Evolutionary conservation across 2,888 invertebrate species (phyloP), one percentile per base, ranked within the genome.

Genomic region (Lasioglossum oenotherae): DNA sequence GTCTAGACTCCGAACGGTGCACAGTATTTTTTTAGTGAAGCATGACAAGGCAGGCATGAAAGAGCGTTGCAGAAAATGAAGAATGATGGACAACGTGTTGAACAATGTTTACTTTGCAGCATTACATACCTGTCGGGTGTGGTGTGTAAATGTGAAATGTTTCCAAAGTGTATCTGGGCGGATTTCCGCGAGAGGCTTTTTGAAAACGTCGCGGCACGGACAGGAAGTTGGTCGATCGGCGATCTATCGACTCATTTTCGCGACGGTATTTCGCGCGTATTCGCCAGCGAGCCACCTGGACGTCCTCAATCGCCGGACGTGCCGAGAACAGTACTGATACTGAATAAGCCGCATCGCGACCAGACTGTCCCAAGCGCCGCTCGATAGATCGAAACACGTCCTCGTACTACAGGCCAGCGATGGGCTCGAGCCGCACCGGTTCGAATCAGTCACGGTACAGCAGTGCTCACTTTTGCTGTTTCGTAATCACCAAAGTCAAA

Each of bases 261-360:
- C 71, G 80, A 80, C 82, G 73, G 46, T 57, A 57, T 57, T 57
- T 81, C 81, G 76, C 72, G 78, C 69, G 78, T 74, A 73, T 73
- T 71, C 81, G 64, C 57, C 64, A 83, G 80, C 73, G 69, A 74
- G 27, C 57, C 78, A 79, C 72, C 78, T 69, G 75, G 72, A 79
- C 80, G 74, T 69, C 74, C 49, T 44, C 85, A 79, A 80, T 73
- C 79, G 77, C 87, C 85, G 90, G 78, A 41, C 87, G 90, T 80
- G 89, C 82, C 84, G 89, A 84, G 82, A 75, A 79, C 87, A 87
- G 78, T 80, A 85, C 90, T 87, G 91, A 84, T 83, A 87, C 88
- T 85, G 91, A 88, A 79, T 49, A 75, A 74, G 19, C 80, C 83
- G 74, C 64, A 83, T 77, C 73, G 88, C 49, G 53, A 79, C 83